Base-by-base conservation (phyloP, 2,797 vertebrate genomes). In the Periparus ater region DNA sequence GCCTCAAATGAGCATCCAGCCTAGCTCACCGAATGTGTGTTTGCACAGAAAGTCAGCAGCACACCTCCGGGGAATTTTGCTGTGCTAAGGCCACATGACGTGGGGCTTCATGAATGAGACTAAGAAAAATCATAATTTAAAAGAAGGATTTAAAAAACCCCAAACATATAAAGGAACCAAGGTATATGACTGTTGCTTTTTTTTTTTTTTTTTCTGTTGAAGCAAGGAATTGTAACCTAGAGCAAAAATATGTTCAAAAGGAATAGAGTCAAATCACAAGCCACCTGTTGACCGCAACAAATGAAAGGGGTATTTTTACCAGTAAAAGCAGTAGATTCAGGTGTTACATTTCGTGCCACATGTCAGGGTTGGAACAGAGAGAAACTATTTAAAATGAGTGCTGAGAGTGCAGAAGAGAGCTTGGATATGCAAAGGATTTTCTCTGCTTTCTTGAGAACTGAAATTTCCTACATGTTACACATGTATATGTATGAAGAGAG, bases 81-180 rank as follows among this genome's bases (percentile, higher is more conserved):
- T 73, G 4, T 1, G 10, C n/a, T 61, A 27, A 78, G 63, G 61
- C 38, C 5, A 4, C 7, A 2, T 16, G 12, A 38, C 8, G 9
- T 27, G 5, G 26, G 61, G 30, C 25, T 67, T 83, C 19, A 15
- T 0, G 2, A 91, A 42, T 20, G 17, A 72, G 23, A 62, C 11
- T 42, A 22, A 32, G 6, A 54, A 45, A 72, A 67, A 11, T 19
- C 4, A 11, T 34, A 7, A 40, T 26, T 50, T 74, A 14, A 30
- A 47, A 53, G 5, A 55, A 58, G 9, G 11, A 19, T 70, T 68
- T 4, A 4, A 50, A 60, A 34, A 5, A 0, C 0, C 3, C 11
- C 30, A 19, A 30, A 27, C 2, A 53, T 42, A 1, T 55, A 60
- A 66, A 13, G 34, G 6, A 50, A 51, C 44, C 6, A 45, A 58